These are phyloP conservation scores for Rhizoglyphus robini DNA, from an alignment of 1,140 invertebrate genomes.

Conservation along the genomic window DNA sequence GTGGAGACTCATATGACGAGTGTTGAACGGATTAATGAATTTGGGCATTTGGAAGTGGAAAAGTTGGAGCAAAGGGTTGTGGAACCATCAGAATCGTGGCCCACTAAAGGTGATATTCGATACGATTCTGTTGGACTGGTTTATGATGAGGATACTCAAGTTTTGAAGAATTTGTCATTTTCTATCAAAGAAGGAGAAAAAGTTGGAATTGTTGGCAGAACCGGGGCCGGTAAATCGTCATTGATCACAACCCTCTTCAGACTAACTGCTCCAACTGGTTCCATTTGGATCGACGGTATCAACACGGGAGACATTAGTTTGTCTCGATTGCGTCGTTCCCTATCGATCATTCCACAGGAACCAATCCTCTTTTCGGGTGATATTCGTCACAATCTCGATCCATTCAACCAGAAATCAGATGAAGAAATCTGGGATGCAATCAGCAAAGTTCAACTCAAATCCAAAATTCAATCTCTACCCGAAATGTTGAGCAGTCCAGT, in stretches of 20 bases:
- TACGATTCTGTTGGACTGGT: slow-evolving; percentile 52
- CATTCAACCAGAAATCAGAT: slow-evolving; percentile 57
- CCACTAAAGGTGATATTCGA: slow-evolving; percentile 58
- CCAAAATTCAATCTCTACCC: slow-evolving; percentile 41
- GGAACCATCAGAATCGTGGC: slow-evolving; percentile 30
- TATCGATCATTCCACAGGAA: slow-evolving; percentile 43
- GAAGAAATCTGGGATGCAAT: slow-evolving; percentile 52
- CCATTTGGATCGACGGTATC: slow-evolving; percentile 38
- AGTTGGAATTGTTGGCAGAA: slow-evolving; percentile 38
- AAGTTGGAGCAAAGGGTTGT: slow-evolving; percentile 31
- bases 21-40: slow-evolving; percentile 52
- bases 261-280: slow-evolving; percentile 28
- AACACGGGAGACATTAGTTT: slow-evolving; percentile 37
- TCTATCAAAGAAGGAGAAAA: slow-evolving; percentile 33
- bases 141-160: slow-evolving; percentile 44
- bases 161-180: slow-evolving; percentile 46
- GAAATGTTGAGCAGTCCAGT: slow-evolving; percentile 48
- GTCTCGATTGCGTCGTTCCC: slow-evolving; percentile 34
- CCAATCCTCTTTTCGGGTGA: slow-evolving; percentile 65
- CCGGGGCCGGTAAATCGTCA: slow-evolving; percentile 36
- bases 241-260: slow-evolving; percentile 37
- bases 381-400: slow-evolving; percentile 70
- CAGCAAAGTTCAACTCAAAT: slow-evolving; percentile 57
- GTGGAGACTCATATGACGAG: slow-evolving; percentile 62
- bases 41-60: slow-evolving; percentile 47